A percentile compares a stretch with the other conserved stretches of the same genome.
phyloP scores from a whole-genome alignment of 2,113 vertebrate species.

The Brachyistius frenatus region DNA sequence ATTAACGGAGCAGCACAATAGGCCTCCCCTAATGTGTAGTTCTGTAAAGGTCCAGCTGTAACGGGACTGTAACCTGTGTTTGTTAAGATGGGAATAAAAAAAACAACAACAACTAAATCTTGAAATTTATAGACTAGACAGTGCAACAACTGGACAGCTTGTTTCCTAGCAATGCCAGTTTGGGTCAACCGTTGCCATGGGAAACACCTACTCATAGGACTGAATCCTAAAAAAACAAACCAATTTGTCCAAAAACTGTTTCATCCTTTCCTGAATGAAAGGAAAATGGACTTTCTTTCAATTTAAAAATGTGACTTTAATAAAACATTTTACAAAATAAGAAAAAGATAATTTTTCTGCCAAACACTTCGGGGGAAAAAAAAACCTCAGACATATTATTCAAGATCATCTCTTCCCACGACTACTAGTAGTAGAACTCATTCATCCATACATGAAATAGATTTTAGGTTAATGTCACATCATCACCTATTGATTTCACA shows the following conservation, averaged over 20 bases:
- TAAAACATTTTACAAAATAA: not conserved
- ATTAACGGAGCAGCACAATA: no score
- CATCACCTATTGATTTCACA: not conserved
- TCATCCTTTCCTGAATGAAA: not conserved
- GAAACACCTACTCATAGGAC: not conserved
- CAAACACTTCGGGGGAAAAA: no score
- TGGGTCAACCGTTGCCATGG: not conserved
- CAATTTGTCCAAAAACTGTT: not conserved
- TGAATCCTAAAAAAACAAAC: not conserved
- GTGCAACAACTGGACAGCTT: no score
- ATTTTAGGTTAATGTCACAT: not conserved
- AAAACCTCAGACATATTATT: not conserved
- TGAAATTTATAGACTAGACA: no score
- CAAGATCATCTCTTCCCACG: not conserved
- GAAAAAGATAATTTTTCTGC: no score
- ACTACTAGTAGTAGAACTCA: not conserved
- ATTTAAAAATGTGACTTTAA: not conserved
- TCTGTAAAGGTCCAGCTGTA: no score
- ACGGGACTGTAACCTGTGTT: no score
- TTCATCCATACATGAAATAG: not conserved
- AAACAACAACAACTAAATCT: no score
- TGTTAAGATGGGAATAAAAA: no score
- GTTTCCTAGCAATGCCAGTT: not conserved
- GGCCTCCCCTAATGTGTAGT: no score
- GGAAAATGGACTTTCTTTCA: no score